Evolutionary conservation across 2,113 vertebrate genomes (phyloP), one percentile per base, ranked within the genome.

Genomic region (Helogale parvula): DNA sequence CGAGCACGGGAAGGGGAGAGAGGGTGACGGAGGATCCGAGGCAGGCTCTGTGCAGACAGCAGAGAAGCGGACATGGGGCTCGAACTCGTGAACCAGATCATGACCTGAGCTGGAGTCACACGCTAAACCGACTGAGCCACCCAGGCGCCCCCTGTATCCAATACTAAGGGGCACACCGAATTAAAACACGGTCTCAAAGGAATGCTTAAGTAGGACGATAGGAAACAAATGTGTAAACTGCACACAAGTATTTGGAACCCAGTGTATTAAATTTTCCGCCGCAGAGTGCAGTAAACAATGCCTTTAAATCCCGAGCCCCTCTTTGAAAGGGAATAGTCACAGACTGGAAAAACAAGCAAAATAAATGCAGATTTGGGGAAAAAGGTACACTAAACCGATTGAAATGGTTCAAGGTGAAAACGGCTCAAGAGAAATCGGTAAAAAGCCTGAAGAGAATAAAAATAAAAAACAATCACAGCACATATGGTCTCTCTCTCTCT

Each of bases 211-310:
- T 23, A 85, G 35, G 35, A 63, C 2, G 12, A 50, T 25, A 85
- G 29, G 1, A 33, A 63, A 63, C 0, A 27, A 15, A 19, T 0
- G 0, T 21, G 27, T 27, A 25, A 57, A 72, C 5, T 7, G 2
- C 7, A 9, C 23, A 23, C 10, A 33, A 96, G 19, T 76, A 50
- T 69, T n/a, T 16, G 13, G 76, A 93, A n/a, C 21, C 29, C 35
- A 76, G 38, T 16, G 0, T 31, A 12, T 21, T 60, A n/a, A 27
- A 65, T 11, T 80, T 60, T 15, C 71, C 25, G 60, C 23, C 66
- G 65, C 45, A 63, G 23, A 93, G 5, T 15, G 35, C 41, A 14
- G 8, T 25, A 71, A 33, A 35, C 23, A 90, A 52, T 0, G 2
- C 25, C 69, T 94, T 2, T 47, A 13, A 52, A 84, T 90, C 81